phyloP scores from a whole-genome alignment of 1,140 invertebrate genomes.

The Drosophila malerkotliana region DNA sequence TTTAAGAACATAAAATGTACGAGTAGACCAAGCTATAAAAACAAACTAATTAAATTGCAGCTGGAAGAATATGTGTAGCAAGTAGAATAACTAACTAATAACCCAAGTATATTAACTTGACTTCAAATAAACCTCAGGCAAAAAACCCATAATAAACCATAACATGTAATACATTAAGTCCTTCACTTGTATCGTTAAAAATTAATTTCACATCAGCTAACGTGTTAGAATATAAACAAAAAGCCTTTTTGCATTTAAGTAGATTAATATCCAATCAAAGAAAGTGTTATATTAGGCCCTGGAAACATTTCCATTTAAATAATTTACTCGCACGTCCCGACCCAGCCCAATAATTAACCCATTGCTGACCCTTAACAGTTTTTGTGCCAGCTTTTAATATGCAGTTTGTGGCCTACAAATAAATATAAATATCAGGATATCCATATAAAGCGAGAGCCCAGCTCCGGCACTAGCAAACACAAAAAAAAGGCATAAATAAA shows the following conservation, averaged over 20 bases:
- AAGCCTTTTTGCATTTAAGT: neutral
- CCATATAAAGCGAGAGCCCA: conserved; percentile 33
- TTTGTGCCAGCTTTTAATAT: conserved; percentile 60
- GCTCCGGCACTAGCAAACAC: conserved; percentile 21
- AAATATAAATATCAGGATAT: conserved; percentile 63
- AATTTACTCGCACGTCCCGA: conserved; percentile 24
- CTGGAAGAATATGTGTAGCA: too few relatives aligned
- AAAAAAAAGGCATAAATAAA: conserved; percentile 76
- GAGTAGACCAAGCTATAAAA: neutral
- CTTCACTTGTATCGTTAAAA: neutral
- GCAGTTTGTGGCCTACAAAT: conserved; percentile 78
- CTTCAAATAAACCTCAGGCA: too few relatives aligned
- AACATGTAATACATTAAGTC: neutral
- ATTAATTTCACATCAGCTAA: neutral
- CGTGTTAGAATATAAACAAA: conserved; percentile 5
- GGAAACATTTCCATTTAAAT: conserved; percentile 24
- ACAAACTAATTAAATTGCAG: too few relatives aligned
- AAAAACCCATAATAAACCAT: neutral
- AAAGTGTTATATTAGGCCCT: conserved; percentile 32
- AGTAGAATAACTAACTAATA: too few relatives aligned
- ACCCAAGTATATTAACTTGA: neutral
- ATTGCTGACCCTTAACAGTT: conserved; percentile 54
- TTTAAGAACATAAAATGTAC: conserved; percentile 1
- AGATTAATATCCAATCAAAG: conserved; percentile 30
- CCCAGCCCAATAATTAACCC: conserved; percentile 59